Conservation (phyloP, 2,113 vertebrate species). For the Nycticorax nycticorax region DNA sequence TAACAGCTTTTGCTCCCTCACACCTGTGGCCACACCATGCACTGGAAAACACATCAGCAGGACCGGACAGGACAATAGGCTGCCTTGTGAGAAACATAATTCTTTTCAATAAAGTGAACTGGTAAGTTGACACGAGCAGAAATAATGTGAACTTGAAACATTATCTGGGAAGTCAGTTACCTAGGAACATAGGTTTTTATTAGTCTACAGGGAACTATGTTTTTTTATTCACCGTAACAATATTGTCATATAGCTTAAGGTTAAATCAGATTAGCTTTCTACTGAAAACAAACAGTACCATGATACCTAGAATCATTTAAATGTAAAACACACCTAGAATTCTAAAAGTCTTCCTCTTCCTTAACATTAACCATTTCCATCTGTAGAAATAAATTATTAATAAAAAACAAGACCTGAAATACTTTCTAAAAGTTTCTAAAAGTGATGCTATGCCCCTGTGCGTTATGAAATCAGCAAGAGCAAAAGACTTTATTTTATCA, state of each 20-base stretch:
- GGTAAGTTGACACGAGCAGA: slow-evolving; percentile 42
- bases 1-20: not conserved
- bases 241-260: not conserved
- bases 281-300: not conserved
- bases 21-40: not conserved
- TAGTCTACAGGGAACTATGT: not conserved
- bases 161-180: slow-evolving; percentile 51
- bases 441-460: not conserved
- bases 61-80: slow-evolving; percentile 21
- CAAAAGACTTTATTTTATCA: not conserved
- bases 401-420: not conserved
- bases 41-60: slow-evolving; percentile 29
- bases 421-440: not conserved
- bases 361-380: not conserved
- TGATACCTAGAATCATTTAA: not conserved
- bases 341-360: not conserved
- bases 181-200: slow-evolving; percentile 27
- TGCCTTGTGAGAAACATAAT: slow-evolving; percentile 72
- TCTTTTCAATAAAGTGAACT: slow-evolving; percentile 59
- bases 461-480: not conserved
- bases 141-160: slow-evolving; percentile 40
- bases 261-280: not conserved
- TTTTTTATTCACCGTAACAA: not conserved
- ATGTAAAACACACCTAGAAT: not conserved
- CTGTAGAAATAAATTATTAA: not conserved